A percentile compares a stretch with the other conserved stretches of the same genome.
Evolutionary conservation across 1,140 invertebrate genomes (phyloP).

Genomic region (Oedothorax gibbosus): DNA sequence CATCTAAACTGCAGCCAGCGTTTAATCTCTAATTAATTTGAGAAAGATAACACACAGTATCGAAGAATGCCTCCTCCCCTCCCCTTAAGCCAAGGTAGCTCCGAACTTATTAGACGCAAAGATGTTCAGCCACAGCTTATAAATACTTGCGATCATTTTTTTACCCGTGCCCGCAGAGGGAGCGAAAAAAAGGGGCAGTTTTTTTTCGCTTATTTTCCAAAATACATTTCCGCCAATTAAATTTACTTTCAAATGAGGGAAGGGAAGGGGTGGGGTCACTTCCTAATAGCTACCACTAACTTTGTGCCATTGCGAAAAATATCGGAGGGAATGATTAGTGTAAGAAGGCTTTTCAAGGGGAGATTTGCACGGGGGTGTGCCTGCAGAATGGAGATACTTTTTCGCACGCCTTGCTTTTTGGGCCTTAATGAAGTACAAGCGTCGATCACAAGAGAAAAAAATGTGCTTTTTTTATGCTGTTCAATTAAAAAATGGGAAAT

Average conservation of each 20-base stretch:
- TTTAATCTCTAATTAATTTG: constrained; percentile 62
- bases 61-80: constrained; percentile 46
- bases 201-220: constrained; percentile 31
- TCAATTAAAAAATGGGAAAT: constrained; percentile 52
- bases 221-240: constrained; percentile 62
- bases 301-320: constrained; percentile 59
- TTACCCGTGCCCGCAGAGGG: constrained; percentile 1
- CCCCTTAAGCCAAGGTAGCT: constrained; percentile 56
- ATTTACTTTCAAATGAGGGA: constrained; percentile 56
- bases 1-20: constrained; percentile 27
- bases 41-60: constrained; percentile 61
- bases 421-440: constrained; percentile 53
- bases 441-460: constrained; percentile 54
- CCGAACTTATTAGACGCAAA: constrained; percentile 57
- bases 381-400: constrained; percentile 6
- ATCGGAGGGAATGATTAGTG: constrained; percentile 60
- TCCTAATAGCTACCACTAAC: constrained; percentile 61
- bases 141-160: constrained; percentile 42
- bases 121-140: constrained; percentile 37
- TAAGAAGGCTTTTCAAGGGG: constrained; percentile 54
- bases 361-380: constrained; percentile 10
- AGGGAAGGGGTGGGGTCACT: neutral
- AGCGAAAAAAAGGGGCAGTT: no score
- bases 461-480: constrained; percentile 22
- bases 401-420: constrained; percentile 25